phyloP scores from a whole-genome alignment of 2,797 vertebrate genomes.

The Dermochelys coriacea region DNA sequence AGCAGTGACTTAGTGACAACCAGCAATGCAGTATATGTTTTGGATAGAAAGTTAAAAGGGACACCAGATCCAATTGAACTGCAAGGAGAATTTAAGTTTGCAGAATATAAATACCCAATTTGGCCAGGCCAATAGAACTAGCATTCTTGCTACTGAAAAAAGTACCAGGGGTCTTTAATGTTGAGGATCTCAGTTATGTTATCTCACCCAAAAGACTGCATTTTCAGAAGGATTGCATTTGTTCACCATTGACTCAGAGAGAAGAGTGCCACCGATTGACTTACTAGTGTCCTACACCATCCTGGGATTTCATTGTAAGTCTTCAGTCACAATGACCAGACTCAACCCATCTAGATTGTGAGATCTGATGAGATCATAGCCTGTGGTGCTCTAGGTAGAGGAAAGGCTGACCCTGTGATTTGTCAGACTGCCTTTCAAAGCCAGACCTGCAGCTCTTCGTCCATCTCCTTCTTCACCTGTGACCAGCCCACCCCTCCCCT shows the following conservation, averaged over 20 bases:
- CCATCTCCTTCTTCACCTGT: neutral
- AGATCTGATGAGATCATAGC: neutral
- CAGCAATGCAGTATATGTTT: neutral
- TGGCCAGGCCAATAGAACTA: neutral
- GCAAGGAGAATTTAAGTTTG: neutral
- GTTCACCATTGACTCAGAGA: constrained; percentile 56
- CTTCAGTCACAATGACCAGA: neutral
- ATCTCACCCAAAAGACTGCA: neutral
- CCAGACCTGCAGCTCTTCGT: neutral
- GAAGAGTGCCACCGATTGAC: constrained; percentile 36
- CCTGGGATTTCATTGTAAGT: constrained; percentile 19
- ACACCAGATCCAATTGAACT: constrained; percentile 10
- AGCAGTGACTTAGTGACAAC: neutral
- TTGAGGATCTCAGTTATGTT: neutral
- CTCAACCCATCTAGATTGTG: neutral
- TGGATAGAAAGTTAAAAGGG: neutral
- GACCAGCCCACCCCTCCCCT: neutral
- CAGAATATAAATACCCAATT: constrained; percentile 14
- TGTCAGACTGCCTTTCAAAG: neutral
- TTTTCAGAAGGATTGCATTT: constrained; percentile 8
- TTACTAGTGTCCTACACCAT: neutral
- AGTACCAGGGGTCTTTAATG: neutral
- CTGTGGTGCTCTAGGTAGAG: neutral
- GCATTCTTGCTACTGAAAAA: neutral
- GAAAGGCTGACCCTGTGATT: rapidly evolving